Conservation (phyloP, 2,797 vertebrate species). For the Mionectes olivaceus region DNA sequence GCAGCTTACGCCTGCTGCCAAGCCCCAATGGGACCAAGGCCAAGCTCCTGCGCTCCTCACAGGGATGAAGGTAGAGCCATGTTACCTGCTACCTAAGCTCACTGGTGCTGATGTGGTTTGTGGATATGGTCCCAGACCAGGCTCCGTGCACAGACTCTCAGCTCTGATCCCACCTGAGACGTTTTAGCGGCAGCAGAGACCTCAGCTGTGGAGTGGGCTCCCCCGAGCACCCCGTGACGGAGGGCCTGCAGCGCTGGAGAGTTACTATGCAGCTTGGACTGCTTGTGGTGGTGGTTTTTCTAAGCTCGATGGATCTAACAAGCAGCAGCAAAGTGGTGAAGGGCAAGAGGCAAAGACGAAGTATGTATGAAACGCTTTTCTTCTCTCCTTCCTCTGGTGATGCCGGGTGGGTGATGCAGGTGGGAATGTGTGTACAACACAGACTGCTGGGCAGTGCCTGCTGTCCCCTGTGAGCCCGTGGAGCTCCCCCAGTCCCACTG, state of each 20-base stretch:
- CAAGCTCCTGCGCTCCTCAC: conserved; percentile 71
- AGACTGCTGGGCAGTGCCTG: not conserved
- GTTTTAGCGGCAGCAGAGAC: conserved; percentile 68
- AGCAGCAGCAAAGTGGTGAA: conserved; percentile 85
- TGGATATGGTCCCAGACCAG: conserved; percentile 69
- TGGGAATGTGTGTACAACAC: not conserved
- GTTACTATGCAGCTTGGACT: conserved; percentile 99
- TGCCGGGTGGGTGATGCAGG: not conserved
- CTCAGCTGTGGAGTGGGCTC: conserved; percentile 75
- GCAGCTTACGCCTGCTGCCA: not conserved
- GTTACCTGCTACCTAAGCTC: conserved; percentile 77
- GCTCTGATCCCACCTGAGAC: conserved; percentile 76
- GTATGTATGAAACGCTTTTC: conserved; percentile 82
- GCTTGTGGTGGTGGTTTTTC: conserved; percentile 92
- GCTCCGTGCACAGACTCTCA: conserved; percentile 78
- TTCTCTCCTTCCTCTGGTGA: not conserved
- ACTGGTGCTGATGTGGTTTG: conserved; percentile 52
- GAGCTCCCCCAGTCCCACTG: not conserved
- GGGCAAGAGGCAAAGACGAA: conserved; percentile 92
- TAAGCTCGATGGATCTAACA: conserved; percentile 91
- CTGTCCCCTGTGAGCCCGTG: accelerated
- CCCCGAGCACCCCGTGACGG: conserved; percentile 81
- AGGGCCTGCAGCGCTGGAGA: conserved; percentile 84
- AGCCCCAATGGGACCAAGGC: conserved; percentile 63
- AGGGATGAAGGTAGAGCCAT: conserved; percentile 83